Percentiles rank a stretch among this genome's conserved stretches.
These are phyloP conservation scores for Bubo blakistoni DNA, from an alignment of 2,113 vertebrate genomes.

Conservation along the genomic window DNA sequence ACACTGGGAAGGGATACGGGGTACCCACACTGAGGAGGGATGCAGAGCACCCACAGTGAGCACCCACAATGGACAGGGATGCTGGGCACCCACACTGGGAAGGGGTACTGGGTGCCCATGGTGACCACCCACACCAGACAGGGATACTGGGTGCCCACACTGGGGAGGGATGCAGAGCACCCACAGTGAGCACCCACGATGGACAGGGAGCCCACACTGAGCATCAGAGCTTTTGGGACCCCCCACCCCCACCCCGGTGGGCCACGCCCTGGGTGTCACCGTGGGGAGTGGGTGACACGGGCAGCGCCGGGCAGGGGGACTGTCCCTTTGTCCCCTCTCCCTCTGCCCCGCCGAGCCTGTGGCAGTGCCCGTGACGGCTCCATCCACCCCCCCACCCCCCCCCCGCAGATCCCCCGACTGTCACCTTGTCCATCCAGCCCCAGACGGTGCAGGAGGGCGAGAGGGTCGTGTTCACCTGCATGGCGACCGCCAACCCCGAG, in stretches of 20 bases:
- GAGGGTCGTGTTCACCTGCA: slow-evolving; percentile 89
- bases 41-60: fast-evolving
- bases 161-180: fast-evolving
- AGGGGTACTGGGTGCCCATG: background rate
- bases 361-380: background rate
- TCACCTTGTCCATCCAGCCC: slow-evolving; percentile 91
- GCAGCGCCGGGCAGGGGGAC: no score
- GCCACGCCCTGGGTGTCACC: background rate
- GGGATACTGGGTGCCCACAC: background rate
- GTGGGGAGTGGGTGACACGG: fast-evolving
- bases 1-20: no score
- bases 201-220: background rate
- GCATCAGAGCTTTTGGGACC: background rate
- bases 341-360: fast-evolving
- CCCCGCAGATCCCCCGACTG: slow-evolving; percentile 84
- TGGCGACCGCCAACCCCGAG: slow-evolving; percentile 90
- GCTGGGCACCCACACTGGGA: fast-evolving
- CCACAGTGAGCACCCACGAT: background rate
- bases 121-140: fast-evolving
- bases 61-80: fast-evolving
- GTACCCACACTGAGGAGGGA: fast-evolving
- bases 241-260: fast-evolving
- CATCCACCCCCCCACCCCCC: no score
- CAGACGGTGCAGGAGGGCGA: slow-evolving; percentile 93
- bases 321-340: no score